These are phyloP conservation scores for Xestia sexstrigata DNA, from an alignment of 2,888 invertebrate genomes.

Conservation along the genomic window DNA sequence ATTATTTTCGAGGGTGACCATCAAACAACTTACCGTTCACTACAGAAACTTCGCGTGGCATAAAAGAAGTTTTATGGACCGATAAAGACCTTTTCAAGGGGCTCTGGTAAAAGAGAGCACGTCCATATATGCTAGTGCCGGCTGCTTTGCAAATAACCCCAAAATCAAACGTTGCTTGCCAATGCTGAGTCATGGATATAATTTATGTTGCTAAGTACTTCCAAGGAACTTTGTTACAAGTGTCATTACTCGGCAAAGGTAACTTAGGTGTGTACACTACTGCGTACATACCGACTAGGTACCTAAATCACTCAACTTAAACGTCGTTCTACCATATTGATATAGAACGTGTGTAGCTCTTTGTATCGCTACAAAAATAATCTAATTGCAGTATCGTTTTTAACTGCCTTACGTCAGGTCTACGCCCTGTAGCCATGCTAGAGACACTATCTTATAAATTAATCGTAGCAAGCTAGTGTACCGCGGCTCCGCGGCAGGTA, in stretches of 20 bases:
- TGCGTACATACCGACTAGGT: background rate
- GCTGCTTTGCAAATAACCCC: constrained; percentile 72
- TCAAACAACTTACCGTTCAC: constrained; percentile 85
- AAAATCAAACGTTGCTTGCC: constrained; percentile 67
- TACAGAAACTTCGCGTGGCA: constrained; percentile 84
- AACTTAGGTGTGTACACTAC: background rate
- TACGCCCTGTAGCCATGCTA: constrained; percentile 58
- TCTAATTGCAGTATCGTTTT: constrained; percentile 54
- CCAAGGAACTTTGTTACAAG: constrained; percentile 13
- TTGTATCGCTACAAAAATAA: constrained; percentile 29
- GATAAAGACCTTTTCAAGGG: constrained; percentile 88
- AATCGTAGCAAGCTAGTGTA: constrained; percentile 58
- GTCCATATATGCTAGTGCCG: constrained; percentile 69
- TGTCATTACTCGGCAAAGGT: background rate
- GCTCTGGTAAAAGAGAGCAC: constrained; percentile 77
- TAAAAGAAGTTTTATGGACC: constrained; percentile 88
- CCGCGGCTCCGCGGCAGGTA: constrained; percentile 31
- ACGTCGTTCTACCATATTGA: background rate
- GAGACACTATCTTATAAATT: constrained; percentile 63
- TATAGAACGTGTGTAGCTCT: background rate
- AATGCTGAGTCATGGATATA: constrained; percentile 50
- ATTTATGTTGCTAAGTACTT: constrained; percentile 40
- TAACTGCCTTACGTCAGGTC: constrained; percentile 53
- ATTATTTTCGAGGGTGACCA: constrained; percentile 88
- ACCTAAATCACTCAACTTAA: background rate